Conservation (phyloP, 37 sponge, comb jelly and placozoan genomes). For the Tethya wilhelma region DNA sequence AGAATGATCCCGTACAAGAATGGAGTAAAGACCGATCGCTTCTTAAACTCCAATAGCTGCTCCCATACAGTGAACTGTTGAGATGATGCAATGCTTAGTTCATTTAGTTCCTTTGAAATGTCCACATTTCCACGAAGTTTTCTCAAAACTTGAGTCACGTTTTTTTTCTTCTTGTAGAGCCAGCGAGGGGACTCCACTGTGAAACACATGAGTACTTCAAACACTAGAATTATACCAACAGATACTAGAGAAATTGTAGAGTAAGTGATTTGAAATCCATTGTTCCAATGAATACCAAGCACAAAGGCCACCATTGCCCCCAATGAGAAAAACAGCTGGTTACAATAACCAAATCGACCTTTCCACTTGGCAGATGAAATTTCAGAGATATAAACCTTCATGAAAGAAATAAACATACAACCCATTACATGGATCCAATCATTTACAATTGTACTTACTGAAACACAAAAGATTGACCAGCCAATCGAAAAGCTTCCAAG, state of each 20-base stretch:
- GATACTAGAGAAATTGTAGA: slow-evolving; percentile 49
- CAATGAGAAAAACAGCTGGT: slow-evolving; percentile 76
- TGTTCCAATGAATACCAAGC: slow-evolving; percentile 38
- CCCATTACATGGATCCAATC: too few relatives aligned
- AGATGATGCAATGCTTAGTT: slow-evolving; percentile 3
- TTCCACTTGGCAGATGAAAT: slow-evolving; percentile 52
- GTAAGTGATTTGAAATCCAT: slow-evolving; percentile 33
- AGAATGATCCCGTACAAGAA: slow-evolving; percentile 40
- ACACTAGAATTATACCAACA: slow-evolving; percentile 36
- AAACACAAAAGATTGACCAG: slow-evolving; percentile 54
- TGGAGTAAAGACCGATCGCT: slow-evolving; percentile 28
- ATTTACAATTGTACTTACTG: slow-evolving; percentile 77
- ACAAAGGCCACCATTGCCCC: slow-evolving; percentile 67
- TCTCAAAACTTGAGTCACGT: slow-evolving; percentile 23
- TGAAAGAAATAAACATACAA: too few relatives aligned
- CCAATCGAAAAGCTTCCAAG: slow-evolving; percentile 69
- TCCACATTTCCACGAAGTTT: slow-evolving; percentile 46
- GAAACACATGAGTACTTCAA: slow-evolving; percentile 57
- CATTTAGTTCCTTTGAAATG: slow-evolving; percentile 44
- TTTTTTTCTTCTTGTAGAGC: slow-evolving; percentile 32
- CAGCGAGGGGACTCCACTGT: slow-evolving; percentile 79
- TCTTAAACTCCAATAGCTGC: slow-evolving; percentile 17
- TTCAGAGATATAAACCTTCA: slow-evolving; percentile 85
- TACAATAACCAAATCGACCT: slow-evolving; percentile 74
- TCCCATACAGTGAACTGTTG: slow-evolving; percentile 10